Percentiles rank a stretch among this genome's conserved stretches.
Conservation (phyloP, 2,888 invertebrate genomes). For the Euproctis similis region DNA sequence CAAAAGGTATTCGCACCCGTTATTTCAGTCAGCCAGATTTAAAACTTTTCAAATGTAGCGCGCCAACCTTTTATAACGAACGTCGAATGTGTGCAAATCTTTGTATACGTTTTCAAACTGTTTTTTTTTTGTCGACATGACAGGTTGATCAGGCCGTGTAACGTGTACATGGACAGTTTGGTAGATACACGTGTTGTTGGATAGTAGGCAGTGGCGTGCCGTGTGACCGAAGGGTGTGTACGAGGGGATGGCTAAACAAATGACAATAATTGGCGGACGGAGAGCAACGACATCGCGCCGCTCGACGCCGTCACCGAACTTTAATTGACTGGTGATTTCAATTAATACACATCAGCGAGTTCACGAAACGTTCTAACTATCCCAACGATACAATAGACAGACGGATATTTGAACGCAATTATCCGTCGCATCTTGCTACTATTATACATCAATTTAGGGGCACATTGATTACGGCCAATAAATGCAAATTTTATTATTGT, state of each 20-base stretch:
- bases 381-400: conserved; percentile 49
- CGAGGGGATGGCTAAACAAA: conserved; percentile 49
- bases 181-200: conserved; percentile 13
- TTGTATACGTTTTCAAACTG: conserved; percentile 8
- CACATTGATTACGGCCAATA: conserved; percentile 69
- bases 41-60: no score
- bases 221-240: conserved; percentile 30
- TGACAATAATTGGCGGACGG: conserved; percentile 59
- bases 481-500: conserved; percentile 76
- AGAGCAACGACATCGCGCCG: conserved; percentile 39
- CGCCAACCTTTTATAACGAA: no score
- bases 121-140: conserved; percentile 7
- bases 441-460: conserved; percentile 68
- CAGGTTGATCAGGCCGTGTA: conserved; percentile 12
- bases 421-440: conserved; percentile 66
- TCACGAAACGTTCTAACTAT: conserved; percentile 50
- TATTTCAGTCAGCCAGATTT: no score
- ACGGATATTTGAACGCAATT: conserved; percentile 67
- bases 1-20: conserved; percentile 45
- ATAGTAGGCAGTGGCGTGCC: conserved; percentile 16
- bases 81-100: no score
- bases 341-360: conserved; percentile 57
- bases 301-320: conserved; percentile 43
- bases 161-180: conserved; percentile 11
- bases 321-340: conserved; percentile 69